Percentiles rank a stretch among this genome's conserved stretches.
phyloP scores from a whole-genome alignment of 2,113 vertebrate species.

The Tyrannus savana region DNA sequence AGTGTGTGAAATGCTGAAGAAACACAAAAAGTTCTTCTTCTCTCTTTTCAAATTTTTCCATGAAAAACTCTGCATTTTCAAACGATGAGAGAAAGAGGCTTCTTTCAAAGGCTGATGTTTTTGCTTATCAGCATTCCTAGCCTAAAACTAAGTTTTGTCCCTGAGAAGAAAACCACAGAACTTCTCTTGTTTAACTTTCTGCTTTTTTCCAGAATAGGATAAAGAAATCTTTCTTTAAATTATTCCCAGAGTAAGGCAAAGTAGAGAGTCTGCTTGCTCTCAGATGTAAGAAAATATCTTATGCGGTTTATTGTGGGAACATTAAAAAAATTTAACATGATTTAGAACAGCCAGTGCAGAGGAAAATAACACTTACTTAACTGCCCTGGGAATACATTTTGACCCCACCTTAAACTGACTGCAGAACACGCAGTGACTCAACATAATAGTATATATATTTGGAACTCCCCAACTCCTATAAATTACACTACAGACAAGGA shows the following conservation, averaged over 20 bases:
- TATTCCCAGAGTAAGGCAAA: background rate
- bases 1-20: background rate
- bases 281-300: background rate
- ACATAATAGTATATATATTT: slow-evolving; percentile 9
- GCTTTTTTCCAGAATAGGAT: background rate
- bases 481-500: background rate
- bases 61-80: background rate
- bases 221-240: slow-evolving; percentile 28
- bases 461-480: background rate
- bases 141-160: background rate
- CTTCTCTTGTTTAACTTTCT: background rate
- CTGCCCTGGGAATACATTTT: slow-evolving; percentile 15
- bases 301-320: background rate
- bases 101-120: background rate
- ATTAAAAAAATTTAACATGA: background rate
- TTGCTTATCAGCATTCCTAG: background rate
- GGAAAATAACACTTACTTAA: slow-evolving; percentile 24
- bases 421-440: slow-evolving; percentile 36
- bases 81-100: background rate
- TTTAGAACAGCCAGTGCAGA: background rate
- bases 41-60: background rate
- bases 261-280: background rate
- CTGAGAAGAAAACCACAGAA: background rate
- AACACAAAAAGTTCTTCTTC: background rate
- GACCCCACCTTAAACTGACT: slow-evolving; percentile 26